Evolutionary conservation across 2,797 vertebrate species (phyloP).

Genomic region (Typhlichthys subterraneus): DNA sequence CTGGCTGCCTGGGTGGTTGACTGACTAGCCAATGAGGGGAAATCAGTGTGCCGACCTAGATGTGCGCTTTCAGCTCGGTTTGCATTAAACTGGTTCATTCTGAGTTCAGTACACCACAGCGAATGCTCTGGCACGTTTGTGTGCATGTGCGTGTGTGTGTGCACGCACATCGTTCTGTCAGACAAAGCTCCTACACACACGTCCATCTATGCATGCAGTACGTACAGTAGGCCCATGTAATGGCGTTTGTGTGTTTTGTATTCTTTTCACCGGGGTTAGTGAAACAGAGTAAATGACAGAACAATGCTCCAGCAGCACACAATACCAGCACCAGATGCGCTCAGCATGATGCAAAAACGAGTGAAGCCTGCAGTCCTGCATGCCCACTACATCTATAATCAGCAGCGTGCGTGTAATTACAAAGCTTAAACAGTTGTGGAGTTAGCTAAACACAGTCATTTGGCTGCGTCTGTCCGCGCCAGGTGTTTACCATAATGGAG

Average conservation of each 20-base stretch:
- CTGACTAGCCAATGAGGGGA: constrained; percentile 40
- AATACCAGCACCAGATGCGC: constrained; percentile 6
- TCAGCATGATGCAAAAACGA: constrained; percentile 11
- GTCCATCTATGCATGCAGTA: neutral
- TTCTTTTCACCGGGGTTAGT: neutral
- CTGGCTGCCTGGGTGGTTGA: constrained; percentile 23
- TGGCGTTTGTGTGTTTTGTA: neutral
- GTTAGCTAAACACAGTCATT: constrained; percentile 9
- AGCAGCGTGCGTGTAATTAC: constrained; percentile 20
- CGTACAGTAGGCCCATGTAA: too few relatives aligned
- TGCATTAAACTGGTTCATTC: constrained; percentile 51
- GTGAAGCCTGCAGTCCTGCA: constrained; percentile 2
- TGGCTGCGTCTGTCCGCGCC: constrained; percentile 1
- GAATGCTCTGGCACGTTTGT: constrained; percentile 41
- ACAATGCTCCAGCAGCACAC: neutral
- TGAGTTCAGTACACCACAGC: constrained; percentile 56
- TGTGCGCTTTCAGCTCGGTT: constrained; percentile 60
- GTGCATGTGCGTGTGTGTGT: neutral
- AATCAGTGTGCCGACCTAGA: constrained; percentile 65
- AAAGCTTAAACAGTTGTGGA: constrained; percentile 22
- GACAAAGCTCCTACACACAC: neutral
- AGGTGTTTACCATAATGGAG: constrained; percentile 15
- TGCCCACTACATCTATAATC: constrained; percentile 21
- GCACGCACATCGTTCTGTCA: neutral
- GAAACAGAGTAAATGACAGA: neutral